Base-by-base conservation (phyloP, 1,140 invertebrate genomes). In the Coenobita brevimanus region DNA sequence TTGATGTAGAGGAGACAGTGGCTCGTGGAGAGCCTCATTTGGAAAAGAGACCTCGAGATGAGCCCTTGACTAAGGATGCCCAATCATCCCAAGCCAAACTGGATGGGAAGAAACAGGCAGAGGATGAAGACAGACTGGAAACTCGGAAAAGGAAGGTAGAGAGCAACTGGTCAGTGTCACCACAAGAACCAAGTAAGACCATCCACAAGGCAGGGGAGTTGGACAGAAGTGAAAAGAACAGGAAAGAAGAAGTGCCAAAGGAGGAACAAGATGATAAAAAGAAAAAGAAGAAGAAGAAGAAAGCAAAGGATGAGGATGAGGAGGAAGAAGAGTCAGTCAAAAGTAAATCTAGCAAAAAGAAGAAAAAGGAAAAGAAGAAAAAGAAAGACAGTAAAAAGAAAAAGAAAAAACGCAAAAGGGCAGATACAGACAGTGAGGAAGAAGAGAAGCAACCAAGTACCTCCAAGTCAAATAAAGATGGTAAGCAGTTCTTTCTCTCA, bases 301-400 rank as follows among this genome's bases (percentile, higher is more conserved):
- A 69, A n/a, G 64, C 36, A 24, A 69, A 71, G 17, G 78, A 54
- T n/a, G 76, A 87, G 2, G 84, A 87, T 54, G 62, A 80, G 2
- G 76, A 87, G n/a, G 85, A 80, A 27, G 67, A 80, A 17, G 76
- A 46, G 57, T 81, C 76, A 41, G 78, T 71, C n/a, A 87, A 87
- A 30, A 81, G 64, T 38, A 87, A 73, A 17, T 81, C 76, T 15
- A 67, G 57, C 67, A 83, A 83, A 36, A 87, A 78, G 33, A 87
- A 87, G 75, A 87, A 87, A 73, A 87, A 87, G 62, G 76, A 87
- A 60, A 87, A 87, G 85, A 80, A 87, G 21, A 87, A 87, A 60
- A 81, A 87, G 43, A 87, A 81, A 24, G 50, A 87, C 3, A 73
- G 62, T 13, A 79, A 87, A 43, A 87, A 79, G 24, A 87, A 87